phyloP scores from a whole-genome alignment of 1,140 invertebrate species.

The Leguminivora glycinivorella region DNA sequence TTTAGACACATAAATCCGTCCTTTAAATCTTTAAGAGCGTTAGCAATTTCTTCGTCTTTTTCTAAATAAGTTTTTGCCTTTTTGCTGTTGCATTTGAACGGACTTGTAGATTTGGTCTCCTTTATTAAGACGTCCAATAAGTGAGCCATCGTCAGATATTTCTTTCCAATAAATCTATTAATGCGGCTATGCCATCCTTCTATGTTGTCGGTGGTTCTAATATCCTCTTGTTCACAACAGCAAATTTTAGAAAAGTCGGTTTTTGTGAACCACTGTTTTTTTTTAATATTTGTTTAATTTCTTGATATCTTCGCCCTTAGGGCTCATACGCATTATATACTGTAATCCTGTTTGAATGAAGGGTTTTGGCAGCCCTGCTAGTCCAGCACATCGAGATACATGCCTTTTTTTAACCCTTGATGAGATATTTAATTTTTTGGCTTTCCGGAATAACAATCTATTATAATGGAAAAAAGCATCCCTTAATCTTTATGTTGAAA shows the following conservation, averaged over 20 bases:
- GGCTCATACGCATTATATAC: not conserved
- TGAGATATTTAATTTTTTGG: no score
- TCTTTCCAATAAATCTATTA: slow-evolving; percentile 3
- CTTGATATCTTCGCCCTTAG: not conserved
- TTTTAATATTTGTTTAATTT: slow-evolving; percentile 9
- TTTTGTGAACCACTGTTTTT: not conserved
- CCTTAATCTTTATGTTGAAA: not conserved
- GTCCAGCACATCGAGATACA: not conserved
- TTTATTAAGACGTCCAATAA: slow-evolving; percentile 9
- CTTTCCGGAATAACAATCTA: not conserved
- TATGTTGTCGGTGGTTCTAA: slow-evolving; percentile 11
- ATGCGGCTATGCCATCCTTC: slow-evolving; percentile 21
- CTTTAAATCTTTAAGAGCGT: not conserved
- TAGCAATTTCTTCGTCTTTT: not conserved
- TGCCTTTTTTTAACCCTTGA: not conserved
- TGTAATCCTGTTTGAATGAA: not conserved
- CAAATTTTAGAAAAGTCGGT: not conserved
- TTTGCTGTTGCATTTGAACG: slow-evolving; percentile 1
- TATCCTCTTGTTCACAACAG: not conserved
- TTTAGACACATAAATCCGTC: not conserved
- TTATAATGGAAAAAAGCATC: not conserved
- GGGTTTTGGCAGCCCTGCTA: not conserved
- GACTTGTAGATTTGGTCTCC: not conserved
- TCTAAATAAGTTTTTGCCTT: slow-evolving; percentile 9
- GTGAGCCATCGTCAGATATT: slow-evolving; percentile 13